Evolutionary conservation across 2,113 vertebrate species (phyloP), one percentile per base, ranked within the genome.

Genomic region (Ginglymostoma cirratum): DNA sequence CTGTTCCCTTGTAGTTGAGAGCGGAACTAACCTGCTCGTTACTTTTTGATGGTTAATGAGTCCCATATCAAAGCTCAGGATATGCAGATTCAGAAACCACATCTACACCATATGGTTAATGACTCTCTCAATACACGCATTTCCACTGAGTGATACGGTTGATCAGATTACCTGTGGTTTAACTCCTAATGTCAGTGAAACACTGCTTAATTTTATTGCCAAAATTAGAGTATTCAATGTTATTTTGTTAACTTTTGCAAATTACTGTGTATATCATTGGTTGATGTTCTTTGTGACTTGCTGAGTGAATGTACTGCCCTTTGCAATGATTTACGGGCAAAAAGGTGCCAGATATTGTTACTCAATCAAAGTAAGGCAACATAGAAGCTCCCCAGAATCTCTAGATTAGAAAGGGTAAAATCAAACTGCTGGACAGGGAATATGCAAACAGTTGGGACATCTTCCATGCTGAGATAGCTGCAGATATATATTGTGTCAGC

Each of bases 51-150:
- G 19, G 89, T 66, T 93, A 65, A 93, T 93, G 38, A 34, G 55
- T 92, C 52, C 87, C 87, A 65, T 92, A 38, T 65, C 87, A 61
- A 92, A 65, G 55, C 55, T 61, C 87, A 65, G 48, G 15, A 87
- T 52, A 52, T 30, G 45, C 45, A 87, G 86, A 89, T 89, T 89
- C 52, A 67, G 23, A n/a, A 23, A 66, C 65, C 34, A 67, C 38
- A 93, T n/a, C 21, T 38, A 61, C 89, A 42, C 89, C 55, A 92
- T 92, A 65, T 92, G 87, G 55, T 92, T 65, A 92, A 92, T 92
- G 87, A 52, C 52, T 92, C 52, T 14, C 30, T 90, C 55, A 93
- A 93, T 93, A 83, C 42, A 19, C 34, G 3, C 1, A 6, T 93
- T 93, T 66, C n/a, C n/a, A n/a, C 34, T 42, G 21, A 92, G 30